phyloP scores from a whole-genome alignment of 2,888 invertebrate genomes.

The Andrena trimmerana region DNA sequence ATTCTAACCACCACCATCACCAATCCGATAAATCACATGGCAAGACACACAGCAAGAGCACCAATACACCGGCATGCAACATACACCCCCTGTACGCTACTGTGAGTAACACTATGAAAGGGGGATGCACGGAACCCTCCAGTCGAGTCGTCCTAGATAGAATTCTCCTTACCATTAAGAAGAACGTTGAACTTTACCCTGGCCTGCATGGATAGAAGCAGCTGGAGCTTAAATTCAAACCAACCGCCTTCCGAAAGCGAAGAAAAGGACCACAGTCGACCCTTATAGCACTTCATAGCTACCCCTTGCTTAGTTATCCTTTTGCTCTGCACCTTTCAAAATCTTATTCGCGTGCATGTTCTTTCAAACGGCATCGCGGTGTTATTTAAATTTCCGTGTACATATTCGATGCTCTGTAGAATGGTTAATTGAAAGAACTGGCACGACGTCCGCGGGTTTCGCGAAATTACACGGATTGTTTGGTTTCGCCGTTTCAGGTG shows the following conservation, averaged over 20 bases:
- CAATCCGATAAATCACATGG: conserved; percentile 71
- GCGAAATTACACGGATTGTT: conserved; percentile 18
- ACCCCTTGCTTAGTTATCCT: not conserved
- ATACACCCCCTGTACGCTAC: conserved; percentile 74
- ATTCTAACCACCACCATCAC: conserved; percentile 79
- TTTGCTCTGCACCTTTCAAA: not conserved
- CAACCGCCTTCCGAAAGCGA: not conserved
- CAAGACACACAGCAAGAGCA: conserved; percentile 81
- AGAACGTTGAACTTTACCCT: not conserved
- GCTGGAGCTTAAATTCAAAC: too few relatives aligned
- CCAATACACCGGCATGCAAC: conserved; percentile 81
- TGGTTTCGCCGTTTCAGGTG: conserved; percentile 77
- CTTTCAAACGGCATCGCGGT: not conserved
- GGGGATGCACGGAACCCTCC: conserved; percentile 68
- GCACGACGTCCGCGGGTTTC: not conserved
- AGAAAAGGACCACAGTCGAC: not conserved
- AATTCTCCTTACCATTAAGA: conserved; percentile 1
- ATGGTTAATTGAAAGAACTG: not conserved
- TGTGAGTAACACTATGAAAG: conserved; percentile 78
- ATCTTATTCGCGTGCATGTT: not conserved
- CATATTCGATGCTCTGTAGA: not conserved
- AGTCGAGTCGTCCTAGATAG: conserved; percentile 33
- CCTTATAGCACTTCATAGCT: not conserved
- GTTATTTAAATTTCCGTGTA: not conserved
- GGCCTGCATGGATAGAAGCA: not conserved